Evolutionary conservation across 1,140 invertebrate genomes (phyloP).

Genomic region (Drosophila truncata): DNA sequence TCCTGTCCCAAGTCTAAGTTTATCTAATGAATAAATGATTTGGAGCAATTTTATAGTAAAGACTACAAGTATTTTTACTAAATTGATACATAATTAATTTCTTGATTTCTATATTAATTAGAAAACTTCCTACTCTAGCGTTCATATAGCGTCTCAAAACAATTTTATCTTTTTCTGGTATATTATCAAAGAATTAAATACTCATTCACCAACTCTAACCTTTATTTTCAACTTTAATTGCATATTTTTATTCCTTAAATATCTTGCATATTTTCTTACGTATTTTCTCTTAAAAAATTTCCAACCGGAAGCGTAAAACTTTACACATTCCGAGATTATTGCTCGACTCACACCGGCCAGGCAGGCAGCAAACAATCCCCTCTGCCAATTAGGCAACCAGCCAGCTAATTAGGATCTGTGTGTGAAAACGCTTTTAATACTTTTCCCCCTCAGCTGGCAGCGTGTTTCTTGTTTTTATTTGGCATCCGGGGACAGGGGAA

Average conservation of each 20-base stretch:
- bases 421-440: conserved; percentile 56
- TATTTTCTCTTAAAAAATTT: neutral
- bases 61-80: too few relatives aligned
- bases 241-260: neutral
- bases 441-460: conserved; percentile 27
- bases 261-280: neutral
- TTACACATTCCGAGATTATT: conserved; percentile 1
- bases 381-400: conserved; percentile 42
- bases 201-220: too few relatives aligned
- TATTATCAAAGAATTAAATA: too few relatives aligned
- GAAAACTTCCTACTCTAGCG: too few relatives aligned
- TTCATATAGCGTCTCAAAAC: too few relatives aligned
- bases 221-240: neutral
- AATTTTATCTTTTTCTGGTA: neutral
- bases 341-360: neutral
- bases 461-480: conserved; percentile 21
- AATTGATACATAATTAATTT: too few relatives aligned
- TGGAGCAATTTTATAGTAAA: too few relatives aligned
- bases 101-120: too few relatives aligned
- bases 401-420: conserved; percentile 70
- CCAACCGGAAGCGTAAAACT: conserved; percentile 18
- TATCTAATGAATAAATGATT: too few relatives aligned
- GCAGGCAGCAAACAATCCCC: conserved; percentile 17
- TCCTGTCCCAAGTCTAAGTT: too few relatives aligned
- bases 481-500: conserved; percentile 15